Percentiles rank a stretch among this genome's conserved stretches.
Conservation (phyloP, 1,140 invertebrate species). For the Drosophila takahashii region DNA sequence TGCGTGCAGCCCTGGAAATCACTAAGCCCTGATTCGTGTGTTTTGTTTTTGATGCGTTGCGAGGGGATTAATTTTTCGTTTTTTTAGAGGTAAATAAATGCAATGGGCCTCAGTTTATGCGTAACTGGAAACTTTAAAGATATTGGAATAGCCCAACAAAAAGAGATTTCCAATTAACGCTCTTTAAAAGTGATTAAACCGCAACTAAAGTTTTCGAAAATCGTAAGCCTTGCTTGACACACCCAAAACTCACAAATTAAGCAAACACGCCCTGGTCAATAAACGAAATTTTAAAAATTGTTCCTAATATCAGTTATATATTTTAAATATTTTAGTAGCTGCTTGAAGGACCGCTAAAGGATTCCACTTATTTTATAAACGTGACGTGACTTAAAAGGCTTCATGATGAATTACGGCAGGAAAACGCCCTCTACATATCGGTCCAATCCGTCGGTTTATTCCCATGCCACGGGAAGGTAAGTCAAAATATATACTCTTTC, state of each 20-base stretch:
- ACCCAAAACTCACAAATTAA: constrained; percentile 75
- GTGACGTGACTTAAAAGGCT: constrained; percentile 65
- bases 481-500: not conserved
- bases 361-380: constrained; percentile 1
- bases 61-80: constrained; percentile 40
- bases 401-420: constrained; percentile 87
- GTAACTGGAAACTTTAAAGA: too few relatives aligned
- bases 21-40: constrained; percentile 41
- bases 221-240: constrained; percentile 61
- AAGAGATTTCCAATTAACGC: too few relatives aligned
- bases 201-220: not conserved
- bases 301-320: too few relatives aligned
- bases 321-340: constrained; percentile 10
- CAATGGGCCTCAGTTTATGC: not conserved
- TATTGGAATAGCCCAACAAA: not conserved
- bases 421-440: constrained; percentile 91
- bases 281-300: not conserved
- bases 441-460: constrained; percentile 93
- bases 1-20: constrained; percentile 11
- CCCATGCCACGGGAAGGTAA: constrained; percentile 90
- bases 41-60: constrained; percentile 70
- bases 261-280: constrained; percentile 60
- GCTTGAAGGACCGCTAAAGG: constrained; percentile 4
- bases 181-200: not conserved
- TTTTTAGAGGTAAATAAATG: constrained; percentile 62